Evolutionary conservation across 2,797 vertebrate species (phyloP), one percentile per base, ranked within the genome.

Genomic region (Enteromius thamalakanensis): DNA sequence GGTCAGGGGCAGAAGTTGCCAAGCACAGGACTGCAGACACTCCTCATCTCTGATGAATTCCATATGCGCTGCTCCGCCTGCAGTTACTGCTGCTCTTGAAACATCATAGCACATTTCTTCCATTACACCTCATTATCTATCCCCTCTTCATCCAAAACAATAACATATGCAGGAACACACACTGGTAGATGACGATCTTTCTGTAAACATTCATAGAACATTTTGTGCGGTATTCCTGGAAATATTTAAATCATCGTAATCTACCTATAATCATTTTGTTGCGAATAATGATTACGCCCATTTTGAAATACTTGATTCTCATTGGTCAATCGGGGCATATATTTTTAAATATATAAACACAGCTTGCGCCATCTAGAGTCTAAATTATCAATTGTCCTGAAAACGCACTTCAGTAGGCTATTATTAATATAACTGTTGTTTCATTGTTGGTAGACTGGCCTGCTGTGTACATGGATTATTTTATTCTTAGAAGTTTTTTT

Each of bases 51-150:
- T 83, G 65, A 83, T 83, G 49, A 76, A 47, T 62, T 26, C 81
- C 81, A 83, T 49, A 77, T 83, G 81, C 12, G 5, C 51, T 83
- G 8, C 51, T 83, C 23, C 10, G 69, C 55, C 70, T 62, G 67
- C 68, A 80, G 49, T 80, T 42, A 82, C 81, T 42, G 5, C 51
- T 83, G 8, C 65, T 78, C 80, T 55, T 55, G 42, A 72, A 67
- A 72, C 47, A 58, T 82, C 80, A 51, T 69, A 80, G 76, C 81
- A 53, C 65, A 69, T 83, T 75, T 85, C 55, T 77, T 85, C 74
- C 64, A 69, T 83, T 80, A 60, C 81, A 80, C 76, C 76, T 83
- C 85, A 80, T 83, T 83, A 83, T 83, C 62, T 68, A 42, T 68
- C 37, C 74, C 40, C n/a, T 42, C 75, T 80, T 74, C 81, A 75